Percentiles rank a stretch among this genome's conserved stretches.
Evolutionary conservation across 2,888 invertebrate genomes (phyloP).

Genomic region (Scaeva pyrastri): DNA sequence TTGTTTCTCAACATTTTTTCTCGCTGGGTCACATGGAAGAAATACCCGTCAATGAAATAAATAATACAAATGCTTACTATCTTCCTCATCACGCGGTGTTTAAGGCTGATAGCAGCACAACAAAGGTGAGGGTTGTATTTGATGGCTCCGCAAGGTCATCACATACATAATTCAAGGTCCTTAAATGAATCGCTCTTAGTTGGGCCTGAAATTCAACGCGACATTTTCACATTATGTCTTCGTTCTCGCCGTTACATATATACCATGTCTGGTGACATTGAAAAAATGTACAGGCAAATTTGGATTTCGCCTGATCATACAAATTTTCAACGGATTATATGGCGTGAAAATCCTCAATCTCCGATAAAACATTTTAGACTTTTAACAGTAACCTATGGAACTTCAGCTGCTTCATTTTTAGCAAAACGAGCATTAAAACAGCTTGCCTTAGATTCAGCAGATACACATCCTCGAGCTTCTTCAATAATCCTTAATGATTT

Average conservation of each 20-base stretch:
- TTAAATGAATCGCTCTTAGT: constrained; percentile 49
- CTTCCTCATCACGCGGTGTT: constrained; percentile 52
- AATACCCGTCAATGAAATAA: constrained; percentile 26
- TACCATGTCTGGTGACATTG: constrained; percentile 44
- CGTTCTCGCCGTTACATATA: constrained; percentile 15
- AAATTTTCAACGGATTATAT: constrained; percentile 57
- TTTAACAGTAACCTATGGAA: constrained; percentile 58
- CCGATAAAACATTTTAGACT: constrained; percentile 29
- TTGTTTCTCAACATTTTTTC: too few relatives aligned
- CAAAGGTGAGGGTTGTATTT: constrained; percentile 46
- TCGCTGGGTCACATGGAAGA: constrained; percentile 49
- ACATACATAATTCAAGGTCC: constrained; percentile 31
- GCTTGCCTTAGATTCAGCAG: constrained; percentile 63
- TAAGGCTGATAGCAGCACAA: constrained; percentile 50
- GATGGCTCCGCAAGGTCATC: constrained; percentile 17
- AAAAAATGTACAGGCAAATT: constrained; percentile 55
- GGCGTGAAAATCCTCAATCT: constrained; percentile 25
- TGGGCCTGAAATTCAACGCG: constrained; percentile 49
- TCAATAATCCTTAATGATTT: too few relatives aligned
- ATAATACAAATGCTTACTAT: constrained; percentile 20
- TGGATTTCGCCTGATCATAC: constrained; percentile 40
- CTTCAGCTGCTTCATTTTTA: constrained; percentile 56
- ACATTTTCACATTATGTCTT: constrained; percentile 38
- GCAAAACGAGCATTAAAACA: constrained; percentile 61
- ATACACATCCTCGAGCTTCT: constrained; percentile 51